Conservation (phyloP, 2,113 vertebrate species). For the Electrona antarctica region DNA sequence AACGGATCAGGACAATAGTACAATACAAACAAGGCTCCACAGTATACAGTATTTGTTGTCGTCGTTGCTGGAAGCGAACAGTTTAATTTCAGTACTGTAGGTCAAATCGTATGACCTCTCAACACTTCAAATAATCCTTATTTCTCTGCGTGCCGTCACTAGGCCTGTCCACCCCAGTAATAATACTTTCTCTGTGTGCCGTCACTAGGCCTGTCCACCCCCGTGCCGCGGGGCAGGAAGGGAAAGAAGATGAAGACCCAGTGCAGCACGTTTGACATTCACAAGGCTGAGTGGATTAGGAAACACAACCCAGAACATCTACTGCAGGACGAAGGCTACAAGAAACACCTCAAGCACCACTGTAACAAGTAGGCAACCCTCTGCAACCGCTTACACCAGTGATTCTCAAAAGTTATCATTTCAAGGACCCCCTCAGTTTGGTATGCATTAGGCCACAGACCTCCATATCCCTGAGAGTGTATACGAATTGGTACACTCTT, state of each 20-base stretch:
- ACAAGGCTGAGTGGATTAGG: conserved; percentile 97
- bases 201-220: conserved; percentile 89
- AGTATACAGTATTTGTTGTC: too few species aligned
- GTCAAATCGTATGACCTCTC: background rate
- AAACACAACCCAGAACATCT: conserved; percentile 98
- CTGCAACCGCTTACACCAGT: too few species aligned
- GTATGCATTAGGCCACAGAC: too few species aligned
- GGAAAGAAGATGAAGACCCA: conserved; percentile 98
- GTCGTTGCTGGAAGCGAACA: background rate
- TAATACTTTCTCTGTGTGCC: background rate
- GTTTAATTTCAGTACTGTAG: background rate
- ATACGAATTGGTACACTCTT: too few species aligned
- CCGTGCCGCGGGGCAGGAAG: conserved; percentile 95
- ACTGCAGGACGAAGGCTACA: conserved; percentile 97
- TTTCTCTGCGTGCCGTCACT: background rate
- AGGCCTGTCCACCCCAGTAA: conserved; percentile 98
- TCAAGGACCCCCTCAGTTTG: too few species aligned
- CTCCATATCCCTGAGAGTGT: too few species aligned
- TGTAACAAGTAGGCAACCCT: conserved; percentile 93
- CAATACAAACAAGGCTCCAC: too few species aligned
- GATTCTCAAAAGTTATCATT: too few species aligned
- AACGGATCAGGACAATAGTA: too few species aligned
- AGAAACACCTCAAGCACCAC: conserved; percentile 98
- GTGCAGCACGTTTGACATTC: conserved; percentile 95
- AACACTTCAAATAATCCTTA: background rate